Conservation (phyloP, 2,113 vertebrate genomes). For the Upupa epops region DNA sequence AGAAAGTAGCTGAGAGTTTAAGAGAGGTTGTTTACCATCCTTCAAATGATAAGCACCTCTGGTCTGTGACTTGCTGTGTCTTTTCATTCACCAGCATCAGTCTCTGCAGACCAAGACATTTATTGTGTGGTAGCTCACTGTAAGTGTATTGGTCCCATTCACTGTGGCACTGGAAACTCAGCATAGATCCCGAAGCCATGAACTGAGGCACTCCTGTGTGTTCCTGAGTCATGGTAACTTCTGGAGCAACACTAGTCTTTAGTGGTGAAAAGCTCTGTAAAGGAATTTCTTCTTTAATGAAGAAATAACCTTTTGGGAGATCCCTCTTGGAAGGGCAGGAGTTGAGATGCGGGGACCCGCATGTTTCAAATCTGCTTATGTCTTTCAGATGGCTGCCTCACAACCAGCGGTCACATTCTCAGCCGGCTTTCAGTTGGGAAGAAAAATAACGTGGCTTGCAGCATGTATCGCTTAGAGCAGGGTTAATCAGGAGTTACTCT, state of each 20-base stretch:
- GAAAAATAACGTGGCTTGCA: neutral
- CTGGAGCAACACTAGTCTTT: neutral
- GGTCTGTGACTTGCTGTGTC: neutral
- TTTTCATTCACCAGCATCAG: neutral
- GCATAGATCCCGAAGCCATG: neutral
- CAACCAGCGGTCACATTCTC: neutral
- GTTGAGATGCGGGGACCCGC: neutral
- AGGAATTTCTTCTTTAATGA: neutral
- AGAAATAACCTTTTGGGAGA: neutral
- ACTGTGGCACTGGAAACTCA: neutral
- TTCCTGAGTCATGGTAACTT: neutral
- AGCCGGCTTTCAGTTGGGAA: neutral
- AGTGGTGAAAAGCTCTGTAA: neutral
- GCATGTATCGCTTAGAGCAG: neutral
- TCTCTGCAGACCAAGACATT: neutral
- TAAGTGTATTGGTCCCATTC: neutral
- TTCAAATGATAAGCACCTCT: neutral
- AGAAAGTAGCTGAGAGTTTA: neutral
- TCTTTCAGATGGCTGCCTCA: neutral
- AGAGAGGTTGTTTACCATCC: neutral
- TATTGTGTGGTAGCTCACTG: neutral
- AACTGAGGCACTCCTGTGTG: neutral
- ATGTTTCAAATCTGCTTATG: neutral
- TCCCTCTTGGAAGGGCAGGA: neutral
- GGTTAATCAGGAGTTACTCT: constrained; percentile 16